Base-by-base conservation (phyloP, 2,888 invertebrate genomes). In the Agriopis marginaria region DNA sequence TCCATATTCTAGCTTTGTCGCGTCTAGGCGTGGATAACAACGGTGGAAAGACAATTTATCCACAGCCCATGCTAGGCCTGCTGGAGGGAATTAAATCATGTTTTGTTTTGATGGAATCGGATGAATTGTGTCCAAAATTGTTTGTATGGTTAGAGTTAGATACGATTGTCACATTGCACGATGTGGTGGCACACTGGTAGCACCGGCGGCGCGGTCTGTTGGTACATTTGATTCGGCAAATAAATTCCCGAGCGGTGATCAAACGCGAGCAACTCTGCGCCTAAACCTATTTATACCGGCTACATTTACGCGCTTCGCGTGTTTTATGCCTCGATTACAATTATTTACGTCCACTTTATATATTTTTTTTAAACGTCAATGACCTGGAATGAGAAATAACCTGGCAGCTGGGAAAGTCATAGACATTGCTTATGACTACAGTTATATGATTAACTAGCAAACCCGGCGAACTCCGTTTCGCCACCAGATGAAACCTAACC, bases 351-450 rank as follows among this genome's bases (percentile, higher is more conserved):
- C 67, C 53, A 60, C 45, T 49, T 68, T 68, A 68, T 50, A 67
- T 70, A 72, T 70, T 68, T 62, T 69, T n/a, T 72, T 70, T 70
- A 23, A 14, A 63, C 71, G 76, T 76, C 76, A 76, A 73, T 73
- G 76, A 76, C 76, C 76, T 65, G 65, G 8, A 17, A 45, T 53
- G 10, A 10, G 23, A 53, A 39, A 32, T 32, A 49, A n/a, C 8
- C 8, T 49, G 39, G 11, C n/a, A 49, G 8, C 45, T 1, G 45
- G 12, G 3, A 12, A 1, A 60, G 14, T 1, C 14, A 42, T 47
- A 12, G 7, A 12, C 6, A n/a, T 7, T 12, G n/a, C n/a, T 11
- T 12, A n/a, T n/a, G n/a, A 12, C 7, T 47, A 40, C 40, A 7
- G 40, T 7, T 40, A 40, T 2, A 40, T 40, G 40, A 23, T 23